Percentiles rank a stretch among this genome's conserved stretches.
These are phyloP conservation scores for Rhadinocentrus ornatus DNA, from an alignment of 2,797 vertebrate species.

Conservation along the genomic window DNA sequence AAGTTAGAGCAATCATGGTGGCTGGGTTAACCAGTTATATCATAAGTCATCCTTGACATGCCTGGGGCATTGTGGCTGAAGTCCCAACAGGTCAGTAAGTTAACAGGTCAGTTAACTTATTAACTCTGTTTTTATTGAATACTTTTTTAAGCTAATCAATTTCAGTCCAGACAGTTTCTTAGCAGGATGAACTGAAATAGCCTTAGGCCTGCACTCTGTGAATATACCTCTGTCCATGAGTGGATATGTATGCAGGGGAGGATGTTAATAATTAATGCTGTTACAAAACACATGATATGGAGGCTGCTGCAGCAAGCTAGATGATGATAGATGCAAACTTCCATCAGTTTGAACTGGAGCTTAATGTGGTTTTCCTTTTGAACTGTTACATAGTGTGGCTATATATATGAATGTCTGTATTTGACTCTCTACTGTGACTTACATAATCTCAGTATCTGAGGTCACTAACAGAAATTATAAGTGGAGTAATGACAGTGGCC, in stretches of 20 bases:
- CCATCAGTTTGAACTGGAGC: slow-evolving; percentile 24
- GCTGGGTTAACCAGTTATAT: slow-evolving; percentile 25
- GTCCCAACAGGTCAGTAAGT: no score
- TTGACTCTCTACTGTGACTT: slow-evolving; percentile 1
- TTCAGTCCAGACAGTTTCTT: slow-evolving; percentile 34
- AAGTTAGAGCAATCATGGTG: not conserved
- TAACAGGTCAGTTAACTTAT: slow-evolving; percentile 41
- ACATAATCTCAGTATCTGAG: not conserved
- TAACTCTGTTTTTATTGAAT: slow-evolving; percentile 46
- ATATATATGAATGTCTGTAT: not conserved
- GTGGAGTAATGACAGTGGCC: not conserved
- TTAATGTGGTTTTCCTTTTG: slow-evolving; percentile 8
- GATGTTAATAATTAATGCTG: slow-evolving; percentile 67
- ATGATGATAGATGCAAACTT: slow-evolving; percentile 50
- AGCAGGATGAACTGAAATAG: slow-evolving; percentile 46
- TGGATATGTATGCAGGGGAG: slow-evolving; percentile 62
- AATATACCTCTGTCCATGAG: slow-evolving; percentile 55
- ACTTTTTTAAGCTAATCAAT: slow-evolving; percentile 43
- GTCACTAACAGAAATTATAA: not conserved
- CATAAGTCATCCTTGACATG: slow-evolving; percentile 7
- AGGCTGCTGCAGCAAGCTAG: slow-evolving; percentile 57
- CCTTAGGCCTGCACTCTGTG: slow-evolving; percentile 43
- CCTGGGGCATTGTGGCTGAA: slow-evolving; percentile 2
- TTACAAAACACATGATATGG: slow-evolving; percentile 63
- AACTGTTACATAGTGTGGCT: not conserved